Conservation (phyloP, 2,888 invertebrate species). For the Campoplex nolae region DNA sequence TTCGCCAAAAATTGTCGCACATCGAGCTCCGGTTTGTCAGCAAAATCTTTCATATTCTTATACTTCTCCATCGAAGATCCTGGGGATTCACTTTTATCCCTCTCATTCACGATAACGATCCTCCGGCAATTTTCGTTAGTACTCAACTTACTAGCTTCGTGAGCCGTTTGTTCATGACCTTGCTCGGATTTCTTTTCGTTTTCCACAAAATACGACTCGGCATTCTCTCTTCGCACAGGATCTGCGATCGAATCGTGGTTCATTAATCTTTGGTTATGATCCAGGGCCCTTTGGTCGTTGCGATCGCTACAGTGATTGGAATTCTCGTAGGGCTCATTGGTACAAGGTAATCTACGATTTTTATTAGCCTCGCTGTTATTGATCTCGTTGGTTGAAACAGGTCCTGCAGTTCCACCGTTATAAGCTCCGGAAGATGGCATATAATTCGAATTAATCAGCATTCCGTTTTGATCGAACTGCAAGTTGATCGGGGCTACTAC, state of each 20-base stretch:
- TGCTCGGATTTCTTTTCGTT: conserved; percentile 51
- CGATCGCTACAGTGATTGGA: conserved; percentile 67
- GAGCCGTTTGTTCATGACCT: conserved; percentile 33
- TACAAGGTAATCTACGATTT: not conserved
- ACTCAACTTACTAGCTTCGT: conserved; percentile 64
- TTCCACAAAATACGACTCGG: conserved; percentile 65
- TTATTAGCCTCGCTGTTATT: conserved; percentile 4
- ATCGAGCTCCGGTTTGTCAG: conserved; percentile 82
- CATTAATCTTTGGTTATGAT: not conserved
- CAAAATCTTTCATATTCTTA: conserved; percentile 75
- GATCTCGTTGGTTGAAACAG: not conserved
- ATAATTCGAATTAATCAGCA: conserved; percentile 81
- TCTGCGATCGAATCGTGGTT: conserved; percentile 40
- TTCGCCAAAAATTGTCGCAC: conserved; percentile 83
- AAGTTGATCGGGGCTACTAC: conserved; percentile 78
- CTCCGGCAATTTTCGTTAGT: conserved; percentile 61
- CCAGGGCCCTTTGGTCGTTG: not conserved
- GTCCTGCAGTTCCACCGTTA: not conserved
- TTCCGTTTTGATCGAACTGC: conserved; percentile 83
- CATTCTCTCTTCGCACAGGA: conserved; percentile 49
- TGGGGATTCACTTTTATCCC: conserved; percentile 27
- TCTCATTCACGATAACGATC: conserved; percentile 54
- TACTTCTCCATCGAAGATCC: conserved; percentile 54
- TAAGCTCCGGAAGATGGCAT: conserved; percentile 62
- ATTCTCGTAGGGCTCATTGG: conserved; percentile 58